These are phyloP conservation scores for Julus scanicus DNA, from an alignment of 2,888 invertebrate genomes.

Conservation along the genomic window DNA sequence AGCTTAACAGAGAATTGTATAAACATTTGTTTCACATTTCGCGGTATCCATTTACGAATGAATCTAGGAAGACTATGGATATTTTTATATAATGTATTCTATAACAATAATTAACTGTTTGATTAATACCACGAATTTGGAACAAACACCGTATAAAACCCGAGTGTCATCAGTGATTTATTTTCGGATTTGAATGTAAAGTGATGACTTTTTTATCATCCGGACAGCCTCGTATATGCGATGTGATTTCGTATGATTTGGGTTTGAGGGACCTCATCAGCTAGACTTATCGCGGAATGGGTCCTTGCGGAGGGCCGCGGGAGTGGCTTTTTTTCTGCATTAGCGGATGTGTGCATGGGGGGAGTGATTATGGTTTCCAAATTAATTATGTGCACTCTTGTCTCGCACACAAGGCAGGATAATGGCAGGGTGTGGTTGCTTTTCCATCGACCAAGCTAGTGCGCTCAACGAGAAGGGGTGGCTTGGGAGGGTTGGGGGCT, in stretches of 20 bases:
- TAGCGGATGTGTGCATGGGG: constrained; percentile 8
- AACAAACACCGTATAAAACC: no score
- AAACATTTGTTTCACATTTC: no score
- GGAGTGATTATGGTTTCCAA: constrained; percentile 46
- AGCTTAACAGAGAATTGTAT: no score
- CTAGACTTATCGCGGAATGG: background rate
- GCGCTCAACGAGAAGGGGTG: background rate
- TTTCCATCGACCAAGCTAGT: constrained; percentile 47
- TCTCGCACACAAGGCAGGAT: constrained; percentile 39
- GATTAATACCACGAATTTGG: no score
- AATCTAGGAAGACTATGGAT: no score
- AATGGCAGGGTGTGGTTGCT: constrained; percentile 49
- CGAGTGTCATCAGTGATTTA: no score
- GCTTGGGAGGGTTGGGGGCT: background rate
- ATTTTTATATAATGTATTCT: no score
- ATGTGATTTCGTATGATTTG: background rate
- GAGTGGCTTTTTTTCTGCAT: constrained; percentile 29
- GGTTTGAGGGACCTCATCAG: background rate
- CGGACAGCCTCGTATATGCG: no score
- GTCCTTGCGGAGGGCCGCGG: background rate
- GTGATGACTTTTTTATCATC: no score
- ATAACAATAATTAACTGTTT: no score
- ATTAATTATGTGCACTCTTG: constrained; percentile 43
- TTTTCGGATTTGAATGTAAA: no score
- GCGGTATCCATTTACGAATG: no score